Evolutionary conservation across 2,113 vertebrate genomes (phyloP).

Genomic region (Melanotaenia duboulayi): DNA sequence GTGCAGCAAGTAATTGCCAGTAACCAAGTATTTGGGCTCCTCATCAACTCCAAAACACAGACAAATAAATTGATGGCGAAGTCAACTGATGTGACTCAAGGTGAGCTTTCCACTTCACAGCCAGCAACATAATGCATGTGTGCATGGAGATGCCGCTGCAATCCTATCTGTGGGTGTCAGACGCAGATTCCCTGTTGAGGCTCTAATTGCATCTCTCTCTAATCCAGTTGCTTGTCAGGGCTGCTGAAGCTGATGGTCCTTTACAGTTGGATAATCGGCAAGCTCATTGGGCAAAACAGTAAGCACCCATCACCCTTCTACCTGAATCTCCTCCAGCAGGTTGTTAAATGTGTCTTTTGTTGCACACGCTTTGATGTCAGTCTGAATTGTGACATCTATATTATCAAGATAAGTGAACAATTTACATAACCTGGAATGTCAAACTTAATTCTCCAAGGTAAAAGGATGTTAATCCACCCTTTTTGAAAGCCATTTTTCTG

Average conservation of each 20-base stretch:
- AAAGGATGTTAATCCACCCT: background rate
- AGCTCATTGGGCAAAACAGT: constrained; percentile 63
- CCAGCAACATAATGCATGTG: constrained; percentile 30
- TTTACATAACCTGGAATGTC: constrained; percentile 10
- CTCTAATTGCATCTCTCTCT: constrained; percentile 78
- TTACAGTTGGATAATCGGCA: constrained; percentile 68
- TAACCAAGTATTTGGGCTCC: constrained; percentile 38
- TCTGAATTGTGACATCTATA: constrained; percentile 25
- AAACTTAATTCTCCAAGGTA: background rate
- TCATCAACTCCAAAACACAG: constrained; percentile 23
- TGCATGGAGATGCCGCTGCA: constrained; percentile 41
- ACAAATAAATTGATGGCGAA: constrained; percentile 48
- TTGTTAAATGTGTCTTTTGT: constrained; percentile 51
- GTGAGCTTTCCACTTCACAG: constrained; percentile 64
- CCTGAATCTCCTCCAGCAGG: constrained; percentile 18
- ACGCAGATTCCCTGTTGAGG: constrained; percentile 62
- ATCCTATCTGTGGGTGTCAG: constrained; percentile 69
- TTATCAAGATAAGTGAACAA: constrained; percentile 13
- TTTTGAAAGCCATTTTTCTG: background rate
- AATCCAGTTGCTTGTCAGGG: constrained; percentile 70
- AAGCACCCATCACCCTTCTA: constrained; percentile 64
- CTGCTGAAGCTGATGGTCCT: constrained; percentile 50
- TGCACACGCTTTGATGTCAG: constrained; percentile 42
- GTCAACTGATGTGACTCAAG: constrained; percentile 58
- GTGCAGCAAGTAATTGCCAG: constrained; percentile 52